phyloP scores from a whole-genome alignment of 2,888 invertebrate species.

The Lysandra bellargus region DNA sequence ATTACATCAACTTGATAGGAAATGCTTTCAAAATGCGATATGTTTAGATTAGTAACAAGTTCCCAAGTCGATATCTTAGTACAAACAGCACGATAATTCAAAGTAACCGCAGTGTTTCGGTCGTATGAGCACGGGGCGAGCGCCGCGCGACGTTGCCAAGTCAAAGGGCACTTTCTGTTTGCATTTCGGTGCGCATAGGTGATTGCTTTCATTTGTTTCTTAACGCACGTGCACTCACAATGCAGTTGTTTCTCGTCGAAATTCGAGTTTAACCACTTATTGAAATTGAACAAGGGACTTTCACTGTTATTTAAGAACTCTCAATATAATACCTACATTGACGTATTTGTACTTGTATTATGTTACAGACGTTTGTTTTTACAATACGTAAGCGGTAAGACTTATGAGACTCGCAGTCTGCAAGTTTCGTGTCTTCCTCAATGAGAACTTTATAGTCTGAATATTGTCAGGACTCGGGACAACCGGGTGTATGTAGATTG shows the following conservation, averaged over 20 bases:
- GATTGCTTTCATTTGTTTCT: constrained; percentile 44
- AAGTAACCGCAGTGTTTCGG: not conserved
- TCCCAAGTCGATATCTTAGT: constrained; percentile 36
- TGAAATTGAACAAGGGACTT: constrained; percentile 40
- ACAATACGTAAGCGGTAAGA: not conserved
- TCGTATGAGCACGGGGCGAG: not conserved
- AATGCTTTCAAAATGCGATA: not conserved
- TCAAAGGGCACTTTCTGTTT: constrained; percentile 51
- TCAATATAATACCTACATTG: constrained; percentile 19
- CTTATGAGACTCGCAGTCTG: not conserved
- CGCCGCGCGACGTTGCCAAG: constrained; percentile 57
- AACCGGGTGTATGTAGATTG: no score
- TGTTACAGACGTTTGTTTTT: constrained; percentile 7
- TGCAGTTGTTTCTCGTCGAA: constrained; percentile 39
- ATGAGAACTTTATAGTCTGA: no score
- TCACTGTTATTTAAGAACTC: constrained; percentile 37
- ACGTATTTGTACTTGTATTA: constrained; percentile 19
- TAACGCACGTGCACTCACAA: constrained; percentile 41
- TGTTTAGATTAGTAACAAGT: not conserved
- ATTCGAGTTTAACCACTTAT: constrained; percentile 39
- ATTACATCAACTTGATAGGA: not conserved
- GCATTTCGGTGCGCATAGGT: constrained; percentile 46
- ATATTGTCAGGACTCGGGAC: no score
- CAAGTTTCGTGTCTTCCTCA: not conserved
- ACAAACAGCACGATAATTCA: not conserved